Base-by-base conservation (phyloP, 1,140 invertebrate species). In the Psilanteris sp. region DNA sequence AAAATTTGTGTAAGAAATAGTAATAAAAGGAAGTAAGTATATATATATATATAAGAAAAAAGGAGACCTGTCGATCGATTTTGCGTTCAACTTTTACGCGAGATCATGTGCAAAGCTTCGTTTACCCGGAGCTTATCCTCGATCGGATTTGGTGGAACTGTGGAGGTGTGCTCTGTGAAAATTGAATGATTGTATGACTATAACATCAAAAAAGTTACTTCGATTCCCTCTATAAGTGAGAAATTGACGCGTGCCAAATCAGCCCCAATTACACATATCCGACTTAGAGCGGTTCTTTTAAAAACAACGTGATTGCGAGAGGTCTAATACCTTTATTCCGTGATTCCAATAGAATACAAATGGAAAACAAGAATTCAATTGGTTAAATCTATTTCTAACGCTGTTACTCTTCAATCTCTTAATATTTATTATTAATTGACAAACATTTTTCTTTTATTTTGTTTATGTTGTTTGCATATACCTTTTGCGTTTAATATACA, bases 91-190 rank as follows among this genome's bases (percentile, higher is more conserved):
- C 31, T 61, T 74, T 67, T 44, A 48, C 55, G 54, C 36, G 41
- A 32, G 55, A 67, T 74, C 62, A 67, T 61, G 61, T 67, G 52
- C 54, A 74, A 66, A 66, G 52, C 70, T 74, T 61, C 44, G 71
- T 74, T 74, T 74, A 74, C 61, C 20, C 24, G 3, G 41, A 18
- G 71, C 52, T 74, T 74, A 67, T 74, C 54, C 62, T 39, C 54
- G 46, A 74, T 74, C 54, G 22, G 61, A 74, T 74, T 74, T 43
- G 37, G 18, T 5, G 46, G 55, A 66, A 67, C 55, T 67, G 36
- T 16, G 43, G 7, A 61, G 61, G 27, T 41, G 54, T 32, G 37
- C 54, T 39, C 34, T 32, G 27, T 18, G 52, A 73, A 73, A 73
- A 73, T 73, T 73, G 70, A 73, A 66, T 55, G 44, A 57, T 36